Conservation (phyloP, 2,113 vertebrate species). For the Tretioscincus oriximinensis region DNA sequence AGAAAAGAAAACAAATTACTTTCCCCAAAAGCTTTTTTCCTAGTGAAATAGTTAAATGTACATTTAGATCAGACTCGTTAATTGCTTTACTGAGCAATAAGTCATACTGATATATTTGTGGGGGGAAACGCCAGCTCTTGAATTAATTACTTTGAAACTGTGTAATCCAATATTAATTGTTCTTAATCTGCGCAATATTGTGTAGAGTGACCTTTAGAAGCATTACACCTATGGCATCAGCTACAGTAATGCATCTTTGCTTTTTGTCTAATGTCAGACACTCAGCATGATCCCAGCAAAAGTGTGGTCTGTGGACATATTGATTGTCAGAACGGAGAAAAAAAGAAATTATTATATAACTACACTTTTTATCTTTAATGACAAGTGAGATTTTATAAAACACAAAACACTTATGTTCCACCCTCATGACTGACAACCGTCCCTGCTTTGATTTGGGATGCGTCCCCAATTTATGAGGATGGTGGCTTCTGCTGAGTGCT, state of each 20-base stretch:
- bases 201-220: background rate
- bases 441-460: too few relatives aligned
- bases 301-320: background rate
- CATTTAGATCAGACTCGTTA: background rate
- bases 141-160: background rate
- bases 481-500: too few relatives aligned
- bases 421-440: too few relatives aligned
- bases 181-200: background rate
- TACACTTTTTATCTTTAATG: background rate
- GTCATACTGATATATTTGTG: background rate
- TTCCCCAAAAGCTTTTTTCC: too few relatives aligned
- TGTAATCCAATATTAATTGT: constrained; percentile 19
- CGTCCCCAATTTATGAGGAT: too few relatives aligned
- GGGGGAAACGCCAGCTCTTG: background rate
- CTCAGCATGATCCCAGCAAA: background rate
- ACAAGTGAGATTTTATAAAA: too few relatives aligned
- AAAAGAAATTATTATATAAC: background rate
- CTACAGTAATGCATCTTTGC: background rate
- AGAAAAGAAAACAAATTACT: too few relatives aligned
- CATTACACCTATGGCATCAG: background rate
- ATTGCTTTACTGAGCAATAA: background rate
- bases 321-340: background rate
- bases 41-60: background rate
- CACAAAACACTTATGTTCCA: too few relatives aligned
- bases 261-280: background rate